phyloP scores from a whole-genome alignment of 1,140 invertebrate genomes.

The Cydia pomonella region DNA sequence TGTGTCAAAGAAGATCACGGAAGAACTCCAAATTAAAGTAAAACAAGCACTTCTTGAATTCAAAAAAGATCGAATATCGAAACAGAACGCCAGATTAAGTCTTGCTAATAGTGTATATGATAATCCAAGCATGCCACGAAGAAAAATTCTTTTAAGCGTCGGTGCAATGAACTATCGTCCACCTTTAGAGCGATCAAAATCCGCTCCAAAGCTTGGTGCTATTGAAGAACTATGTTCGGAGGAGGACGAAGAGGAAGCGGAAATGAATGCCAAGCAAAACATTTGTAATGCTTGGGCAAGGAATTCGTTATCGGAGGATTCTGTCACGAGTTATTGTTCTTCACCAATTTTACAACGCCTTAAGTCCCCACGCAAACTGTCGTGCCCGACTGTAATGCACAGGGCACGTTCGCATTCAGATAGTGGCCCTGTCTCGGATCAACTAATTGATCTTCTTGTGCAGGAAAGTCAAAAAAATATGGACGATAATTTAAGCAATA shows the following conservation, averaged over 20 bases:
- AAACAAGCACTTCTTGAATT: constrained; percentile 95
- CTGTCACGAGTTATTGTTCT: constrained; percentile 5
- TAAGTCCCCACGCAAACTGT: constrained; percentile 69
- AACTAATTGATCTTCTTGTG: constrained; percentile 59
- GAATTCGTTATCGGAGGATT: constrained; percentile 45
- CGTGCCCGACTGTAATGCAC: constrained; percentile 68
- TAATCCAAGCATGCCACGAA: constrained; percentile 89
- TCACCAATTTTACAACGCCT: constrained; percentile 40
- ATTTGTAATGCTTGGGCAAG: constrained; percentile 65
- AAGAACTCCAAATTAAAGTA: constrained; percentile 85
- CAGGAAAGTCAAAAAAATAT: constrained; percentile 58
- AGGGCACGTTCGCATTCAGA: constrained; percentile 53
- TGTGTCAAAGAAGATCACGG: constrained; percentile 90
- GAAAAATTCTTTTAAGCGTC: constrained; percentile 90
- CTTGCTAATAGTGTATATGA: constrained; percentile 93
- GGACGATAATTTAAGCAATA: constrained; percentile 44
- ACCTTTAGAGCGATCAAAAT: constrained; percentile 95
- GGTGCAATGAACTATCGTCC: constrained; percentile 92
- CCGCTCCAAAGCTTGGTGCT: constrained; percentile 95
- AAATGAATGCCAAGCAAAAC: constrained; percentile 63
- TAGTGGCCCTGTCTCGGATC: constrained; percentile 51
- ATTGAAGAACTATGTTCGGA: constrained; percentile 96
- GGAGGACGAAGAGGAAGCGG: constrained; percentile 86
- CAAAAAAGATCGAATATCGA: constrained; percentile 94
- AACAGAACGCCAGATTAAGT: constrained; percentile 96